phyloP scores from a whole-genome alignment of 2,113 vertebrate species.

The Xiphias gladius region DNA sequence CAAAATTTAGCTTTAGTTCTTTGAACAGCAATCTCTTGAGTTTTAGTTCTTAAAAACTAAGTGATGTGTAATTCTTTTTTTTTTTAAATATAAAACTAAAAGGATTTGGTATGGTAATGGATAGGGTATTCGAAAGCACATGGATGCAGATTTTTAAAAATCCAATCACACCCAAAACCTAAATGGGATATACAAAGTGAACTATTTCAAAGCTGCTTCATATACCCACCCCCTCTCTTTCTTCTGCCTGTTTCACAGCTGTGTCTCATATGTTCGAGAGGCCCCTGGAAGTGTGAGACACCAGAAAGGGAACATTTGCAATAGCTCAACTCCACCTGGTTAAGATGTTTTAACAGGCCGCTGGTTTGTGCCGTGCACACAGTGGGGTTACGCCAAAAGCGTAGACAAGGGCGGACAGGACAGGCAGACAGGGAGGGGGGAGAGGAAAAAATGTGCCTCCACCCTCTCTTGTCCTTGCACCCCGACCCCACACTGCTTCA shows the following conservation, averaged over 20 bases:
- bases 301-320: conserved; percentile 82
- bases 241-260: conserved; percentile 79
- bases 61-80: neutral
- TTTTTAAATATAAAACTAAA: too few relatives aligned
- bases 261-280: conserved; percentile 83
- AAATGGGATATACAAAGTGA: conserved; percentile 58
- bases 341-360: conserved; percentile 79
- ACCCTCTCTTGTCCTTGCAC: conserved; percentile 52
- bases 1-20: neutral
- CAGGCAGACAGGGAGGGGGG: conserved; percentile 24
- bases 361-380: conserved; percentile 63
- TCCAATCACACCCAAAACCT: conserved; percentile 27
- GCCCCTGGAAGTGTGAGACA: conserved; percentile 81
- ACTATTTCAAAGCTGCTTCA: conserved; percentile 63
- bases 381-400: conserved; percentile 67
- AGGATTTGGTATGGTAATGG: neutral
- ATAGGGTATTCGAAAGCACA: neutral
- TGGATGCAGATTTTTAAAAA: conserved; percentile 24
- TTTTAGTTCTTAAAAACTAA: neutral
- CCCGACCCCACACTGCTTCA: conserved; percentile 72
- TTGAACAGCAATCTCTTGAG: neutral
- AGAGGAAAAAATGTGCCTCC: conserved; percentile 50
- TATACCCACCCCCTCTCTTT: conserved; percentile 63
- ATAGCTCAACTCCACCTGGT: conserved; percentile 83
- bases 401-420: conserved; percentile 64